phyloP scores from a whole-genome alignment of 2,113 vertebrate genomes.

The Atrichornis clamosus region DNA sequence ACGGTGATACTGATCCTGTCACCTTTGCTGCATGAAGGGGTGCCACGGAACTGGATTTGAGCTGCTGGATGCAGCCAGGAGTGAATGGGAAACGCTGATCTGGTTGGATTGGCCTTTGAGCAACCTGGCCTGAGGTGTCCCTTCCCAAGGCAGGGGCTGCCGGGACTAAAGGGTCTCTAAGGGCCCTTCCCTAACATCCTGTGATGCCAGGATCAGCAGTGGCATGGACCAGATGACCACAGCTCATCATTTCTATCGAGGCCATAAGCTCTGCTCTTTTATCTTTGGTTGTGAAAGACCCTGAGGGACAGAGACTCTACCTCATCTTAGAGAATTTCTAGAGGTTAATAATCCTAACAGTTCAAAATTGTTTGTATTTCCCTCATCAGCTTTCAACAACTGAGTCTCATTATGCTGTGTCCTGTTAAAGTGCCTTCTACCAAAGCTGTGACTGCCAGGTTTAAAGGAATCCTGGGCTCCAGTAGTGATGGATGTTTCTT shows the following conservation, averaged over 20 bases:
- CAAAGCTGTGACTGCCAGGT: neutral
- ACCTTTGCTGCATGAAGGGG: fast-evolving
- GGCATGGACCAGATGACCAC: too few species aligned
- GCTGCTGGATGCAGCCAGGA: neutral
- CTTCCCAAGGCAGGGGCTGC: neutral
- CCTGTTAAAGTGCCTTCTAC: neutral
- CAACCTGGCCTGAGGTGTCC: neutral
- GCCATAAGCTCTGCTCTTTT: neutral
- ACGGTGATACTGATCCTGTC: fast-evolving
- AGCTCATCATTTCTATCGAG: neutral
- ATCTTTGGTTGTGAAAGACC: neutral
- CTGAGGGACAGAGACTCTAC: neutral
- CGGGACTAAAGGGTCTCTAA: neutral
- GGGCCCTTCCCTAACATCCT: neutral
- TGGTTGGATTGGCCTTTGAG: neutral
- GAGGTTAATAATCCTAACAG: neutral
- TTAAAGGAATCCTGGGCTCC: neutral
- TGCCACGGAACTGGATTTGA: neutral
- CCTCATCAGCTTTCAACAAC: neutral
- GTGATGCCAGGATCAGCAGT: neutral
- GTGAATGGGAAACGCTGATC: too few species aligned
- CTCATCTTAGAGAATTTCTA: neutral
- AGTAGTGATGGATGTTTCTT: neutral
- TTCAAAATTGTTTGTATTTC: neutral
- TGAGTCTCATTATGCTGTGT: fast-evolving